Percentiles rank a stretch among this genome's conserved stretches.
Conservation (phyloP, 1,140 invertebrate species). For the Holcopasites calliopsidis region DNA sequence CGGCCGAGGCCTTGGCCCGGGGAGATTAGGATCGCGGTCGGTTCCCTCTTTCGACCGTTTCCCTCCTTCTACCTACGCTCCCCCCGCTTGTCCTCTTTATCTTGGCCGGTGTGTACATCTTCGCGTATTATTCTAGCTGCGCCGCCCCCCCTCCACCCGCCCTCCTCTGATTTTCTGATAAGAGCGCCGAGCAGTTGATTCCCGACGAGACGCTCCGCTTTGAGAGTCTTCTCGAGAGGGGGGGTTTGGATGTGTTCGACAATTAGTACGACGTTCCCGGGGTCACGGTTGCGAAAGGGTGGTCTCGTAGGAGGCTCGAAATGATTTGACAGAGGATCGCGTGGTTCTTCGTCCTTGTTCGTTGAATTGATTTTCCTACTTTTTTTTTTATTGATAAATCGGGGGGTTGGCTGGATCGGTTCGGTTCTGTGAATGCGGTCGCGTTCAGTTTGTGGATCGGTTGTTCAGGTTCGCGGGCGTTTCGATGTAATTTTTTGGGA, state of each 20-base stretch:
- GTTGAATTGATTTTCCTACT: too few relatives aligned
- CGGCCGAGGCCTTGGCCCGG: constrained; percentile 63
- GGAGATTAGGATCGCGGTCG: constrained; percentile 76
- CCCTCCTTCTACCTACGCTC: background rate
- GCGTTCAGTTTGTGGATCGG: too few relatives aligned
- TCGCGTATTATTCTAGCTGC: constrained; percentile 62
- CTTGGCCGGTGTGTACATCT: constrained; percentile 30
- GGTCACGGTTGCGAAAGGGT: too few relatives aligned
- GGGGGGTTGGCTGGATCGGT: too few relatives aligned
- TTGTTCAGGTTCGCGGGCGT: background rate
- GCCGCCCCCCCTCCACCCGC: too few relatives aligned
- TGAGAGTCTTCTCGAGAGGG: too few relatives aligned
- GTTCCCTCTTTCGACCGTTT: background rate
- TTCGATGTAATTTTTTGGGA: background rate
- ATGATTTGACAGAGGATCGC: too few relatives aligned
- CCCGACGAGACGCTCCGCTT: background rate
- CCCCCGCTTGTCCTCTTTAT: constrained; percentile 42
- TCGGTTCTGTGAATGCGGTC: too few relatives aligned
- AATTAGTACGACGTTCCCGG: too few relatives aligned
- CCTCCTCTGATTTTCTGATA: background rate
- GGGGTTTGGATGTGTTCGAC: background rate
- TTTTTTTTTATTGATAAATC: too few relatives aligned
- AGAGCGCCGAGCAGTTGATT: background rate
- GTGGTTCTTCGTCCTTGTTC: too few relatives aligned
- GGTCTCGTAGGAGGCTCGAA: too few relatives aligned